Evolutionary conservation across 2,888 invertebrate genomes (phyloP).

Genomic region (Chymomyza fuscimana): DNA sequence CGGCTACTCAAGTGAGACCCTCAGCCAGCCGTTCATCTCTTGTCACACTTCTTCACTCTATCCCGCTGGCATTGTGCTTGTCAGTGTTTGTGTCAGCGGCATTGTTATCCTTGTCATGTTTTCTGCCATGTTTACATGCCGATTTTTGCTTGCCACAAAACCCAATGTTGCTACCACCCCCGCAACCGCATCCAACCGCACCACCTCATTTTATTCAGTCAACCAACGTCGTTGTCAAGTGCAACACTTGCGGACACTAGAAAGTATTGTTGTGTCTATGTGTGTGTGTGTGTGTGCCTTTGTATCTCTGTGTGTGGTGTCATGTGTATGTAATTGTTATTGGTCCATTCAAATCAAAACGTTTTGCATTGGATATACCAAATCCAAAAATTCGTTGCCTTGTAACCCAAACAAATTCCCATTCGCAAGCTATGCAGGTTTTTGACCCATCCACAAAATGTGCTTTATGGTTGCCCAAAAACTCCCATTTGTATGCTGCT

Average conservation of each 20-base stretch:
- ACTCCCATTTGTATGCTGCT: conserved; percentile 37
- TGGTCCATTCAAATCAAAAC: conserved; percentile 28
- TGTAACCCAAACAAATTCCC: neutral
- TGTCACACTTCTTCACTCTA: conserved; percentile 7
- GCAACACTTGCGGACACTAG: conserved; percentile 48
- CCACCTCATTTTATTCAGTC: neutral
- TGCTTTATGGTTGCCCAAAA: conserved; percentile 12
- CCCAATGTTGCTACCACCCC: neutral
- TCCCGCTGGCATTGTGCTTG: conserved; percentile 19
- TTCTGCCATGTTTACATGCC: conserved; percentile 56
- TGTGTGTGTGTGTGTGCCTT: neutral
- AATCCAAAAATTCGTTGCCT: neutral
- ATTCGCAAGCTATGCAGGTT: conserved; percentile 2
- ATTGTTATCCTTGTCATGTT: conserved; percentile 59
- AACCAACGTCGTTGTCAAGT: conserved; percentile 37
- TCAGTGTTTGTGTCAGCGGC: conserved; percentile 51
- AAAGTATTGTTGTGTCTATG: neutral
- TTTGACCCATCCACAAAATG: conserved; percentile 10
- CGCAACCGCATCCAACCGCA: neutral
- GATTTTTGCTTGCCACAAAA: conserved; percentile 34
- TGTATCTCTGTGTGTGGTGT: conserved; percentile 12
- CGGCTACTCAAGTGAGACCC: conserved; percentile 19
- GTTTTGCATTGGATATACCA: conserved; percentile 2
- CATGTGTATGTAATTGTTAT: conserved; percentile 39
- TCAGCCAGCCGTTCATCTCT: conserved; percentile 18